A percentile compares a stretch with the other conserved stretches of the same genome.
Evolutionary conservation across 2,113 vertebrate species (phyloP).

Genomic region (Oncorhynchus nerka): DNA sequence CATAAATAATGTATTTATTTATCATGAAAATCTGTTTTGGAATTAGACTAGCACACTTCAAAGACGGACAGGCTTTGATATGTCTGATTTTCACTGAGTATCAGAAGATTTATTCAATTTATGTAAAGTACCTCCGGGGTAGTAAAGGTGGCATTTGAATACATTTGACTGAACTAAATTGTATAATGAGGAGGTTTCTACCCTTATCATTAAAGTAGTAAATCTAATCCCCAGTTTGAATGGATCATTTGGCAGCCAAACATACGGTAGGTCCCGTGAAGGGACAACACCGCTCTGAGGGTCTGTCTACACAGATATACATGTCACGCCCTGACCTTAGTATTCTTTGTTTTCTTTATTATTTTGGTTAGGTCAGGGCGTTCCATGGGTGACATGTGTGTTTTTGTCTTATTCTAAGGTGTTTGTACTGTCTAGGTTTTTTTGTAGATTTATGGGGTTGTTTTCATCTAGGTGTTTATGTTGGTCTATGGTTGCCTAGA

Average conservation of each 20-base stretch:
- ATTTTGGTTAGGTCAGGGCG: too few relatives aligned
- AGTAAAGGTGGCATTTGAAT: slow-evolving; percentile 82
- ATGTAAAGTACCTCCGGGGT: slow-evolving; percentile 80
- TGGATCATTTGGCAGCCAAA: slow-evolving; percentile 63
- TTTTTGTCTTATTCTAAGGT: too few relatives aligned
- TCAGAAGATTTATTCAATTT: slow-evolving; percentile 80
- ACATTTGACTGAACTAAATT: slow-evolving; percentile 79
- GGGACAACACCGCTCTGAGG: slow-evolving; percentile 61
- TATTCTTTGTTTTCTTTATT: too few relatives aligned
- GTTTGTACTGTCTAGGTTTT: too few relatives aligned
- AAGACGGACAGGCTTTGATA: slow-evolving; percentile 83
- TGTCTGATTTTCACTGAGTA: slow-evolving; percentile 77
- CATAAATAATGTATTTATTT: slow-evolving; percentile 85
- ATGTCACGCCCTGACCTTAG: too few relatives aligned
- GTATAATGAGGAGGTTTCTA: slow-evolving; percentile 76
- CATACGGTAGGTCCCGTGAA: slow-evolving; percentile 46
- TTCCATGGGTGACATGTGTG: too few relatives aligned
- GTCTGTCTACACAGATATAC: slow-evolving; percentile 52
- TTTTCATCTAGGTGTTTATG: too few relatives aligned
- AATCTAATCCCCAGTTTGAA: slow-evolving; percentile 66
- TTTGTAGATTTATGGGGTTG: too few relatives aligned
- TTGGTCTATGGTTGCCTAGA: too few relatives aligned
- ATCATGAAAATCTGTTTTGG: slow-evolving; percentile 82
- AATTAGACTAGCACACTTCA: slow-evolving; percentile 80
- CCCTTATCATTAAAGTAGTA: slow-evolving; percentile 66